A percentile compares a stretch with the other conserved stretches of the same genome.
Evolutionary conservation across 1,140 invertebrate genomes (phyloP).

Genomic region (Pseudomyrmex pallidus): DNA sequence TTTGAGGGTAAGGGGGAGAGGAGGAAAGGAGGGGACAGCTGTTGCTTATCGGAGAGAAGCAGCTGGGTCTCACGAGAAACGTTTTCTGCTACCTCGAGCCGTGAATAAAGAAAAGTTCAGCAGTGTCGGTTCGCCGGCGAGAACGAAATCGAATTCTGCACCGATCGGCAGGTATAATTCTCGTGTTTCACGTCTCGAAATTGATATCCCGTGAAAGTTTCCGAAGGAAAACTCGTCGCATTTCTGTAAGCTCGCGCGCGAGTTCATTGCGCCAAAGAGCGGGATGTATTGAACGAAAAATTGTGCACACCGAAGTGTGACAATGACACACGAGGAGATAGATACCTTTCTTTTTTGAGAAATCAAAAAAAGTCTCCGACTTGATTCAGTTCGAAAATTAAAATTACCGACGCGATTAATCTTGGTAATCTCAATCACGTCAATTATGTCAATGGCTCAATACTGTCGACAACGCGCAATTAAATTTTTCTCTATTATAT

Average conservation of each 20-base stretch:
- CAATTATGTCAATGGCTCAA: background rate
- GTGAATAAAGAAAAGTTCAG: slow-evolving; percentile 32
- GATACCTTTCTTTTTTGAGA: background rate
- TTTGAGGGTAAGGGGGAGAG: background rate
- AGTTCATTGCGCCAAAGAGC: background rate
- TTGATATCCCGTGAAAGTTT: slow-evolving; percentile 46
- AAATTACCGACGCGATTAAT: background rate
- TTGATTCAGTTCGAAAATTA: background rate
- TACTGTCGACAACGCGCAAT: background rate
- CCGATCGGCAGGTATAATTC: slow-evolving; percentile 8
- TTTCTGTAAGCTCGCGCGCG: background rate
- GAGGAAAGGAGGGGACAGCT: slow-evolving; percentile 61
- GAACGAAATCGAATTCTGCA: slow-evolving; percentile 1
- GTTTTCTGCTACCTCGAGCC: slow-evolving; percentile 5
- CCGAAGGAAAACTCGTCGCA: slow-evolving; percentile 1
- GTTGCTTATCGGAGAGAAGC: slow-evolving; percentile 50
- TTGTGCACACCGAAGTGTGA: background rate
- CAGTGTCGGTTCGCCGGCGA: slow-evolving; percentile 12
- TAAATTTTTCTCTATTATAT: slow-evolving; percentile 21
- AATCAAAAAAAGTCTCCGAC: background rate
- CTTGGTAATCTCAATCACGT: slow-evolving; percentile 8
- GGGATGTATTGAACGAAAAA: background rate
- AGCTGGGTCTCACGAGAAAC: slow-evolving; percentile 61
- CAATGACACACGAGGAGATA: background rate
- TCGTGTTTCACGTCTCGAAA: slow-evolving; percentile 31